phyloP scores from a whole-genome alignment of 2,888 invertebrate species.

The Parapristionchus giblindavisi region DNA sequence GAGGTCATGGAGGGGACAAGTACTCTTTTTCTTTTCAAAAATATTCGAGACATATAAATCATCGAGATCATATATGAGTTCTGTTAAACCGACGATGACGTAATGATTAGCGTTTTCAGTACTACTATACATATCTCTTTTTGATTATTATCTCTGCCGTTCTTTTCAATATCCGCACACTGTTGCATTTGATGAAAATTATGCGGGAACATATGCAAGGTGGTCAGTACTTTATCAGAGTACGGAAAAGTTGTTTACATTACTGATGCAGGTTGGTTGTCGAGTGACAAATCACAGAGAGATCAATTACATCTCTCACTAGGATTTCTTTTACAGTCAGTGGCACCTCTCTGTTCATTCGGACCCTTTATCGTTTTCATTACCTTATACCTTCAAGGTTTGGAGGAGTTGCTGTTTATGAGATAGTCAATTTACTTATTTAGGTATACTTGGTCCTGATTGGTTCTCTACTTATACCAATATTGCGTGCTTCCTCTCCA shows the following conservation, averaged over 20 bases:
- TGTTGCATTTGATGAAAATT: not conserved
- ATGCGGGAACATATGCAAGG: not conserved
- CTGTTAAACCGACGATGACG: not conserved
- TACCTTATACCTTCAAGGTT: conserved; percentile 19
- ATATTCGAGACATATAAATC: not conserved
- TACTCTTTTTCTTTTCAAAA: not conserved
- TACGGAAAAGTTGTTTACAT: not conserved
- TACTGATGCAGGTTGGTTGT: not conserved
- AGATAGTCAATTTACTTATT: not conserved
- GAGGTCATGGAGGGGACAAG: not conserved
- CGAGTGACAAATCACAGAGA: conserved; percentile 9
- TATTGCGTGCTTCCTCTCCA: conserved; percentile 22
- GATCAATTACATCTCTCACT: conserved; percentile 18
- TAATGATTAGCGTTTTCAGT: not conserved
- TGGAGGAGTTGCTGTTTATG: not conserved
- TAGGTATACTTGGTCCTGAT: conserved; percentile 26
- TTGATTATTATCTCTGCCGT: conserved; percentile 6
- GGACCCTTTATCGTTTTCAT: conserved; percentile 31
- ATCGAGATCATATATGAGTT: too few relatives aligned
- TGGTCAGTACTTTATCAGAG: not conserved
- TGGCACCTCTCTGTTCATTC: conserved; percentile 29
- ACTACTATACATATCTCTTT: conserved; percentile 36
- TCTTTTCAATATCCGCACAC: conserved; percentile 28
- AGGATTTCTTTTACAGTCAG: conserved; percentile 32
- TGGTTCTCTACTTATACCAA: conserved; percentile 25